Evolutionary conservation across 92 coral and sea anemone genomes (phyloP).

Genomic region (Nematostella vectensis): DNA sequence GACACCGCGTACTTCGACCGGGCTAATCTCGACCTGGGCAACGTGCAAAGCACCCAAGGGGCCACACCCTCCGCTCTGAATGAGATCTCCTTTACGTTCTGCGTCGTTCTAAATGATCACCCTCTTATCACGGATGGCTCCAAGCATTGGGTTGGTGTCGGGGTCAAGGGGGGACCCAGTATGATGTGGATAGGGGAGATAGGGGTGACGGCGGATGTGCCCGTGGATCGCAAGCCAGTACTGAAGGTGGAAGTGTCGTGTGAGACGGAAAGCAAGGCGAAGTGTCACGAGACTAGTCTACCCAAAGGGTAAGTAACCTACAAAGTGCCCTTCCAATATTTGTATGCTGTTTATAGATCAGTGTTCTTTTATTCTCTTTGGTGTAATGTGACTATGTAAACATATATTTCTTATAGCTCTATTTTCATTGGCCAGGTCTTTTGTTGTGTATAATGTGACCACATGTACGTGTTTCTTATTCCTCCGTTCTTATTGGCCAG

Average conservation of each 20-base stretch:
- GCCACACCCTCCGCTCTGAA: conserved; percentile 28
- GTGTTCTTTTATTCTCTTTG: too few relatives aligned
- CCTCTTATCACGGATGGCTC: conserved; percentile 58
- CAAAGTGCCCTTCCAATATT: too few relatives aligned
- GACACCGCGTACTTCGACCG: conserved; percentile 37
- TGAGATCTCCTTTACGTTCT: conserved; percentile 58
- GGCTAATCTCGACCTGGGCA: conserved; percentile 69
- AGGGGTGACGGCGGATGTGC: conserved; percentile 61
- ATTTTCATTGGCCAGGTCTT: too few relatives aligned
- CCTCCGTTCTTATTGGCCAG: too few relatives aligned
- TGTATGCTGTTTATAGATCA: too few relatives aligned
- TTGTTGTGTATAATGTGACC: too few relatives aligned
- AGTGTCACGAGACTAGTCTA: conserved; percentile 44
- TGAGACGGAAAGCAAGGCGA: conserved; percentile 21
- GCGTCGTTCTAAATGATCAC: conserved; percentile 74
- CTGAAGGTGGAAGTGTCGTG: conserved; percentile 48
- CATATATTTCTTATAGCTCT: too few relatives aligned
- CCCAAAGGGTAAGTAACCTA: conserved; percentile 38
- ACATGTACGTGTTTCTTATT: too few relatives aligned
- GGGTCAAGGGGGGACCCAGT: conserved; percentile 78
- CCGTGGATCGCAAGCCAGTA: conserved; percentile 58
- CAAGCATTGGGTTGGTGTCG: conserved; percentile 88
- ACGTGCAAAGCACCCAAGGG: conserved; percentile 27
- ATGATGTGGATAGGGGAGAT: conserved; percentile 97
- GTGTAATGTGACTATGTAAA: too few relatives aligned